Conservation (phyloP, 1,140 invertebrate genomes). For the Drosophila nebulosa region DNA sequence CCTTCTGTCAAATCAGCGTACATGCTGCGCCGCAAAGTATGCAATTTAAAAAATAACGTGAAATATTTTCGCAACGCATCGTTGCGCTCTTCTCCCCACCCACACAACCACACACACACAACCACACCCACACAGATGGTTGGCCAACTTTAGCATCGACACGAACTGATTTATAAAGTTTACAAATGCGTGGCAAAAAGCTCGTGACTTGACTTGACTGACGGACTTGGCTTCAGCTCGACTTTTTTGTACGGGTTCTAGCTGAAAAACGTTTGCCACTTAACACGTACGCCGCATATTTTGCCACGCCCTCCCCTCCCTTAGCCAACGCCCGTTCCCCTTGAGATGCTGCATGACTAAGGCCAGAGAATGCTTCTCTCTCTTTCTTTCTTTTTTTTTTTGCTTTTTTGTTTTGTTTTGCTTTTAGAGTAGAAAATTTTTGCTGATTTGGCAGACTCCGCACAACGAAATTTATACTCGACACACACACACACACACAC, state of each 20-base stretch:
- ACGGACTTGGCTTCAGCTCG: conserved; percentile 35
- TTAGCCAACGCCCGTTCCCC: neutral
- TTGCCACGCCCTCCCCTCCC: conserved; percentile 49
- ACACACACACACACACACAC: neutral
- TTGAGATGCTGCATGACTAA: conserved; percentile 4
- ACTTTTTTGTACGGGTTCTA: conserved; percentile 19
- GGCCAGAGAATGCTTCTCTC: neutral
- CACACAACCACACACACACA: neutral
- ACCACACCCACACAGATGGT: neutral
- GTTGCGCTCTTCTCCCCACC: conserved; percentile 4
- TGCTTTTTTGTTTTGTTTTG: conserved; percentile 22
- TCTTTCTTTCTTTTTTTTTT: neutral
- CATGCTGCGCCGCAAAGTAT: conserved; percentile 45
- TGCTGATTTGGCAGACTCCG: conserved; percentile 69
- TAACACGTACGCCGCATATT: conserved; percentile 78
- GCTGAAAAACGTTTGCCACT: conserved; percentile 78
- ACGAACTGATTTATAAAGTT: conserved; percentile 79
- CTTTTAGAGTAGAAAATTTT: conserved; percentile 64
- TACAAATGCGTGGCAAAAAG: conserved; percentile 78
- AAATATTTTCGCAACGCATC: conserved; percentile 57
- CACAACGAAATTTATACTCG: conserved; percentile 65
- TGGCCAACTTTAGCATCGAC: conserved; percentile 61
- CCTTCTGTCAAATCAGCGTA: conserved; percentile 47
- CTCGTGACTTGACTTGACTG: conserved; percentile 66
- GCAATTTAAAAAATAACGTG: conserved; percentile 62